Percentiles rank a stretch among this genome's conserved stretches.
Conservation (phyloP, 2,888 invertebrate species). For the Dicyrtomina minuta region DNA sequence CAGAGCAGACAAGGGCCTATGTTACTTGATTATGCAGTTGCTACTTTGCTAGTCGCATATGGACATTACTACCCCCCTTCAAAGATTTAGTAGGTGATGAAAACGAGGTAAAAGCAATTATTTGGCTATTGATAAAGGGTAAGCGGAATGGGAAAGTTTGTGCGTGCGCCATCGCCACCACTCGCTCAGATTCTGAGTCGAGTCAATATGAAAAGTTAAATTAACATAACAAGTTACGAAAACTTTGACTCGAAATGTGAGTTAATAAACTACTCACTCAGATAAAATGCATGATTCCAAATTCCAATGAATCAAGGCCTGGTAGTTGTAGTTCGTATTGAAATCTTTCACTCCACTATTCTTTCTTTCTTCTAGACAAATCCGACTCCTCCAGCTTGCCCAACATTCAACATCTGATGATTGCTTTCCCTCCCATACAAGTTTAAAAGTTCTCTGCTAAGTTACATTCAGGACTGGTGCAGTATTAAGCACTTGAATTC, state of each 20-base stretch:
- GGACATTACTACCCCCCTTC: too few species aligned
- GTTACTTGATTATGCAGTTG: too few species aligned
- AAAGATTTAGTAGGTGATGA: background rate
- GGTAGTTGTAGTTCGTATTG: background rate
- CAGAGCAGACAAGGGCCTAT: too few species aligned
- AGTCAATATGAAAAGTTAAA: conserved; percentile 19
- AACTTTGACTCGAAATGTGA: conserved; percentile 10
- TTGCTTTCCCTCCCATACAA: background rate
- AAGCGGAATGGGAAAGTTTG: background rate
- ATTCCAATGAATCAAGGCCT: conserved; percentile 16
- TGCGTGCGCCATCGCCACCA: too few species aligned
- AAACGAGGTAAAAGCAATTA: background rate
- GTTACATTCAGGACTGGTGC: background rate
- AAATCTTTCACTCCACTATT: background rate
- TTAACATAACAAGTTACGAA: conserved; percentile 16
- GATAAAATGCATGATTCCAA: background rate
- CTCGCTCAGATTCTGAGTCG: background rate
- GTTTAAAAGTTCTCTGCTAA: background rate
- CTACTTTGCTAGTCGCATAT: too few species aligned
- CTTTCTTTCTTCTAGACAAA: background rate
- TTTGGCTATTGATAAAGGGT: background rate
- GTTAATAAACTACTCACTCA: background rate
- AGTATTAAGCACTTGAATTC: background rate
- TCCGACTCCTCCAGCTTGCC: background rate
- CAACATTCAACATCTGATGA: background rate